Percentiles rank a stretch among this genome's conserved stretches.
Evolutionary conservation across 1,140 invertebrate genomes (phyloP).

Genomic region (Metopolophium dirhodum): DNA sequence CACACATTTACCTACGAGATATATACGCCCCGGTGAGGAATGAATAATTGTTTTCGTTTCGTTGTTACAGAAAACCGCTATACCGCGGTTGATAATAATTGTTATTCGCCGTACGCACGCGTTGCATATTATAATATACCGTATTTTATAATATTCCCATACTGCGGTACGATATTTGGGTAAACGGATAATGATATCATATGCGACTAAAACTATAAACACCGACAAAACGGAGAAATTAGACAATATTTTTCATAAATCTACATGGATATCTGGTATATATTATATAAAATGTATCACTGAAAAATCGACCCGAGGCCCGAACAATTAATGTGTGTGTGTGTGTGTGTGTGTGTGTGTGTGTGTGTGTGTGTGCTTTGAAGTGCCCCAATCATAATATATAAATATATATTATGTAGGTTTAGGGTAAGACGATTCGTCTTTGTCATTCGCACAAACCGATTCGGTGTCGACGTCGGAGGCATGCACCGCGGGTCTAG

Average conservation of each 20-base stretch:
- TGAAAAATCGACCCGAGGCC: background rate
- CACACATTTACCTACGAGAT: background rate
- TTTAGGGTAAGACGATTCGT: constrained; percentile 4
- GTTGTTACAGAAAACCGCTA: constrained; percentile 46
- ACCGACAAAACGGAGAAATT: background rate
- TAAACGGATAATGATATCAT: background rate
- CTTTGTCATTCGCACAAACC: constrained; percentile 1
- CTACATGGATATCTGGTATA: background rate
- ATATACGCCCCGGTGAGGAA: constrained; percentile 33
- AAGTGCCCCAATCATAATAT: background rate
- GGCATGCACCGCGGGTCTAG: background rate
- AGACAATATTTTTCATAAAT: background rate
- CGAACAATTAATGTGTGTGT: background rate
- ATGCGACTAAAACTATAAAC: background rate
- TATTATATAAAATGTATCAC: background rate
- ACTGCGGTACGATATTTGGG: background rate
- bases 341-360: background rate
- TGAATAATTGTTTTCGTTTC: constrained; percentile 51
- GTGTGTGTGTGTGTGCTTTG: background rate
- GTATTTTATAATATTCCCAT: too few species aligned
- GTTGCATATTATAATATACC: background rate
- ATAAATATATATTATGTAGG: background rate
- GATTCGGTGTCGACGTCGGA: background rate
- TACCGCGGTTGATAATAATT: constrained; percentile 24
- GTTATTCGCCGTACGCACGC: background rate